Conservation (phyloP, 2,113 vertebrate genomes). For the Eira barbara region DNA sequence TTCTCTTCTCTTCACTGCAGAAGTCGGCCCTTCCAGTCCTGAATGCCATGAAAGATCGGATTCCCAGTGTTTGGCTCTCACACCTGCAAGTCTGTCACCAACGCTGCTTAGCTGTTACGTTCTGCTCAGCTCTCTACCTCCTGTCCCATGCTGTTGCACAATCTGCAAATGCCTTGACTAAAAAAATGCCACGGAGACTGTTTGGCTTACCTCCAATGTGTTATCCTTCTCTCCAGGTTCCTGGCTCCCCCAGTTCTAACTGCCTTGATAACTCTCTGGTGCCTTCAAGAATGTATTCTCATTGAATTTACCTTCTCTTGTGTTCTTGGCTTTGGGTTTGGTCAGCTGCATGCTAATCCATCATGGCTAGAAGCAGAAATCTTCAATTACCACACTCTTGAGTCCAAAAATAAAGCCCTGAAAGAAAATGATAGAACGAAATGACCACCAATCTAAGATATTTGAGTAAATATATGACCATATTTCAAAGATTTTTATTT, state of each 20-base stretch:
- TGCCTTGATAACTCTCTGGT: not conserved
- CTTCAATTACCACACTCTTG: not conserved
- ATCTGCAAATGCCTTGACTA: conserved; percentile 7
- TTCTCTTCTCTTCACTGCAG: not conserved
- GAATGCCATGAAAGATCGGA: not conserved
- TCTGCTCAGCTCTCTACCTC: not conserved
- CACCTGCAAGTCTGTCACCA: not conserved
- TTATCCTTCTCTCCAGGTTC: not conserved
- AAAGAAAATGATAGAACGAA: conserved; percentile 6
- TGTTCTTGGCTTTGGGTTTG: not conserved
- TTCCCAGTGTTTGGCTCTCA: not conserved
- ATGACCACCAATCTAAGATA: conserved; percentile 4
- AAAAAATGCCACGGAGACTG: not conserved
- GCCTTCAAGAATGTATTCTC: not conserved
- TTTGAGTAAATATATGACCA: not conserved
- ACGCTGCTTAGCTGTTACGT: not conserved
- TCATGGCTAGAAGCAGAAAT: conserved; percentile 15
- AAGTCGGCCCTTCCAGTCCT: not conserved
- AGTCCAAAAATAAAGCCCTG: conserved; percentile 12
- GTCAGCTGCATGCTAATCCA: conserved; percentile 18
- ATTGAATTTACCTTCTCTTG: not conserved
- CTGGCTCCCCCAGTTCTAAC: not conserved
- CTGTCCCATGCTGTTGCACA: not conserved
- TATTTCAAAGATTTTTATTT: not conserved
- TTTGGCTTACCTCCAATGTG: not conserved